phyloP scores from a whole-genome alignment of 2,113 vertebrate species.

The Podarcis cretensis region DNA sequence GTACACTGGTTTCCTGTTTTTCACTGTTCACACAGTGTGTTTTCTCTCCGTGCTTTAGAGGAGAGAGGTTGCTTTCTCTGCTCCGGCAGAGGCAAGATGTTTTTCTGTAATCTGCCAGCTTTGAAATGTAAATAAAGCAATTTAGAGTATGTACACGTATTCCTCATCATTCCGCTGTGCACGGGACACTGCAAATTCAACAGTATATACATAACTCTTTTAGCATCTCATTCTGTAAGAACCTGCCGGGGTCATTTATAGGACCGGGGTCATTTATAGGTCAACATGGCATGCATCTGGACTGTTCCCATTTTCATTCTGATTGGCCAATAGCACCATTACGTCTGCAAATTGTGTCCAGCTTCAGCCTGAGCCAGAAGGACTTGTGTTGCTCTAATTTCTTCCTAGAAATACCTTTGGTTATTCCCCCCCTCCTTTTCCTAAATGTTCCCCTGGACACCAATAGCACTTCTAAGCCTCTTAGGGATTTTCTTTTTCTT shows the following conservation, averaged over 20 bases:
- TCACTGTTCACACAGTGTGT: too few species aligned
- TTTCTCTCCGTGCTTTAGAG: too few species aligned
- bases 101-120: too few species aligned
- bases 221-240: background rate
- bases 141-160: too few species aligned
- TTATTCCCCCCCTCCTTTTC: conserved; percentile 2
- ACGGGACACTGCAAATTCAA: too few species aligned
- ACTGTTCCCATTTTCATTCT: background rate
- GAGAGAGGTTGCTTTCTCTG: too few species aligned
- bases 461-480: conserved; percentile 28
- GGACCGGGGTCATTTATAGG: background rate
- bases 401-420: conserved; percentile 1
- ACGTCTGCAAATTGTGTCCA: background rate
- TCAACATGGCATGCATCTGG: background rate
- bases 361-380: background rate
- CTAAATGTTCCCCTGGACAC: background rate
- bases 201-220: too few species aligned
- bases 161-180: too few species aligned
- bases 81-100: too few species aligned
- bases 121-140: too few species aligned
- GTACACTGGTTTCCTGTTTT: too few species aligned
- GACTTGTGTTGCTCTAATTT: background rate
- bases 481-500: background rate
- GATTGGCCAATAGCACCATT: background rate
- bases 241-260: background rate